Evolutionary conservation across 2,888 invertebrate species (phyloP), one percentile per base, ranked within the genome.

Genomic region (Lamellibrachia columna): DNA sequence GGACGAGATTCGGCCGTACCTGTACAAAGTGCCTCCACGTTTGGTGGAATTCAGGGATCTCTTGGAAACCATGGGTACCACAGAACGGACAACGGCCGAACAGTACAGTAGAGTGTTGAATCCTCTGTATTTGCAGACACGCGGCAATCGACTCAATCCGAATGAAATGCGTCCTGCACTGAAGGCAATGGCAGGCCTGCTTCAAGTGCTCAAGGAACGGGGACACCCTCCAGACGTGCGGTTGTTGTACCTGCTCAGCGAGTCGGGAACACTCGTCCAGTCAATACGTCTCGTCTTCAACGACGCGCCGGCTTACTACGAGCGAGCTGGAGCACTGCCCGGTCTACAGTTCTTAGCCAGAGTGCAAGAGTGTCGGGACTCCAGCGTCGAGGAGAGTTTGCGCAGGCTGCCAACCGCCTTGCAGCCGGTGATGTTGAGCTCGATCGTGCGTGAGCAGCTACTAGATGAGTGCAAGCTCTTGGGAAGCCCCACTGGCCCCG

Each of bases 1-100:
- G 0, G 94, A 95, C 75, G 94, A 94, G 91, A 94, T 95, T 22
- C 92, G 91, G 28, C 95, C 94, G 0, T 95, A 94, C 93, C 93
- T 95, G 28, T 94, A 93, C 92, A 93, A 93, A 91, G 93, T 94
- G n/a, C 95, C 95, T 9, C 2, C 90, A 22, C 90, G 93, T 15
- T 94, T 94, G 92, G 94, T 93, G 8, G 93, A 93, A 58, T 95
- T 93, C 92, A 92, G 92, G 52, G 90, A 93, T 7, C 92, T 95
- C 28, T 95, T 95, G 90, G 75, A 93, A 22, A n/a, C 4, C 4
- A 60, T 95, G 60, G 95, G 95, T 52, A 94, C 94, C 11, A 92
- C 93, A 1, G 92, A 94, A 53, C 92, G 90, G 6, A 93, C 94
- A 2, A 93, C 94, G 15, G 93, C 93, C 15, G 91, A 93, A 28